These are phyloP conservation scores for Grapholita molesta DNA, from an alignment of 1,140 invertebrate genomes.

Conservation along the genomic window DNA sequence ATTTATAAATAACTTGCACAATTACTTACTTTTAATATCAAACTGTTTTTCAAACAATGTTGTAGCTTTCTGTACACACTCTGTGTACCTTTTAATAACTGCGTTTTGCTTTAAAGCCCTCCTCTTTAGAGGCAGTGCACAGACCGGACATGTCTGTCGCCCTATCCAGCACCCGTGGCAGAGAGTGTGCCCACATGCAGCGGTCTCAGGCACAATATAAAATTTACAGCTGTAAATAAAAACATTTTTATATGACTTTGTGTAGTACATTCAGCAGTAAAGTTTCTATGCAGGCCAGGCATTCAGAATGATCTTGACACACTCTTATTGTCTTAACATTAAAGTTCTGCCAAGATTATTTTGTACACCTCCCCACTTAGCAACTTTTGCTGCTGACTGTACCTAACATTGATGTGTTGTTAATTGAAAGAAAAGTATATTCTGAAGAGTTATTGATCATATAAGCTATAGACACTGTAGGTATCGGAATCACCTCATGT, in stretches of 20 bases:
- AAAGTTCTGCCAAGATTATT: no score
- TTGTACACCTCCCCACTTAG: no score
- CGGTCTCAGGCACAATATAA: slow-evolving; percentile 52
- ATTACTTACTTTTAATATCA: slow-evolving; percentile 53
- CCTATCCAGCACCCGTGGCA: slow-evolving; percentile 57
- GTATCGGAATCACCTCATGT: no score
- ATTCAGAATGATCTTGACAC: no score
- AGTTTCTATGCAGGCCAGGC: neutral
- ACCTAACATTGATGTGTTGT: no score
- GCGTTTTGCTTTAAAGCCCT: slow-evolving; percentile 44
- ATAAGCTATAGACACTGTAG: no score
- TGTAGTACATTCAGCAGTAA: neutral
- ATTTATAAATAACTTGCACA: neutral
- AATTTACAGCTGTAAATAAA: slow-evolving; percentile 55
- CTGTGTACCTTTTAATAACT: slow-evolving; percentile 44
- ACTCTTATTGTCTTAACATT: no score
- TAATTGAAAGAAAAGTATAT: neutral
- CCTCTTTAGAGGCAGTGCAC: slow-evolving; percentile 37
- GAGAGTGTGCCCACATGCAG: slow-evolving; percentile 55
- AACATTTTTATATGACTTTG: neutral
- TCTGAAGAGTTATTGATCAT: no score
- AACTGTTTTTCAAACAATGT: slow-evolving; percentile 50
- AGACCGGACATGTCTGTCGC: slow-evolving; percentile 41
- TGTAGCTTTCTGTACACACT: slow-evolving; percentile 40
- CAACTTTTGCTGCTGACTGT: no score